Conservation (phyloP, 2,113 vertebrate species). For the cattle (Bos taurus) region DNA sequence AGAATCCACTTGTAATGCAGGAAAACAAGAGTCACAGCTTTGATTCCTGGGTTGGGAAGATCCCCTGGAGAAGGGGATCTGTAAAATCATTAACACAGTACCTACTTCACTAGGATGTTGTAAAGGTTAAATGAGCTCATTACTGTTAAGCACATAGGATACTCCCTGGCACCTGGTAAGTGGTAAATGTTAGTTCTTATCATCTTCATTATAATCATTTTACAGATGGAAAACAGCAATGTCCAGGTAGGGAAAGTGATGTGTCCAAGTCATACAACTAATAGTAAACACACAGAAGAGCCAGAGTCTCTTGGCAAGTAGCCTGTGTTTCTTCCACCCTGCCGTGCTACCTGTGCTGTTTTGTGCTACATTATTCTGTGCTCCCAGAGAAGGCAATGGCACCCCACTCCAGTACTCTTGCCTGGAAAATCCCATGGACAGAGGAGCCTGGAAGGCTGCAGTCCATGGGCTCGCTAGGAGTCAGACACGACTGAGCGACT, state of each 20-base stretch:
- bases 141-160: background rate
- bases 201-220: background rate
- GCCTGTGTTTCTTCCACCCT: too few species aligned
- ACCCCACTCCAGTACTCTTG: too few species aligned
- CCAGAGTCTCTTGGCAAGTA: background rate
- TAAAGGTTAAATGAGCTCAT: background rate
- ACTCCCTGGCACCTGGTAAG: background rate
- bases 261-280: background rate
- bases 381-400: too few species aligned
- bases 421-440: too few species aligned
- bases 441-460: too few species aligned
- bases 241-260: background rate
- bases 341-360: fast-evolving
- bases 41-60: background rate
- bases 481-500: too few species aligned
- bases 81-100: background rate
- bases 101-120: background rate
- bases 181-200: background rate
- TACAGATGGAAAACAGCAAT: background rate
- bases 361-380: fast-evolving
- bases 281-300: background rate
- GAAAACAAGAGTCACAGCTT: background rate
- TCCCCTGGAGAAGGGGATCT: background rate
- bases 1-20: background rate
- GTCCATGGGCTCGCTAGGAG: too few species aligned